phyloP scores from a whole-genome alignment of 1,140 invertebrate species.

The Drosophila aff. region DNA sequence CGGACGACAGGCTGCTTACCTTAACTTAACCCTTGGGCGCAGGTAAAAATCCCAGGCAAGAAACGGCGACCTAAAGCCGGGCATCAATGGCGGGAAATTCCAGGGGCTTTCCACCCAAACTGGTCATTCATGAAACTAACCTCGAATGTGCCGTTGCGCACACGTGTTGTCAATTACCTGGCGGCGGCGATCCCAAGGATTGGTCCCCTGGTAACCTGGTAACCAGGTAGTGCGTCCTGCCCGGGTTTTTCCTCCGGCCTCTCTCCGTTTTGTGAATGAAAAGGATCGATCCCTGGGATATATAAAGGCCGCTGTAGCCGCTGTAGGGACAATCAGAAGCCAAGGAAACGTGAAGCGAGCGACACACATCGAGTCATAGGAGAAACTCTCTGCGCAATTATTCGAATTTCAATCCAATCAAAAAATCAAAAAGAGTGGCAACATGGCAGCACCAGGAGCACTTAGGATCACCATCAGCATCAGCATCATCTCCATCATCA shows the following conservation, averaged over 20 bases:
- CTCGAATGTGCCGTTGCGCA: conserved; percentile 23
- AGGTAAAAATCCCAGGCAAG: conserved; percentile 11
- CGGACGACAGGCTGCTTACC: not conserved
- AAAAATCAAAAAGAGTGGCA: not conserved
- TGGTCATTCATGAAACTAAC: conserved; percentile 62
- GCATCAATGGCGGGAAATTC: conserved; percentile 65
- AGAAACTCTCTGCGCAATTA: not conserved
- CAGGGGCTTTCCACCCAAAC: conserved; percentile 63
- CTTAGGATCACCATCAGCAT: not conserved
- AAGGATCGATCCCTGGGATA: not conserved
- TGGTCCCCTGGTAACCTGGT: too few relatives aligned
- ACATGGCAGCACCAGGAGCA: not conserved
- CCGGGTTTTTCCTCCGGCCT: conserved; percentile 32
- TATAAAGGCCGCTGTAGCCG: conserved; percentile 39
- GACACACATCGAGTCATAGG: conserved; percentile 15
- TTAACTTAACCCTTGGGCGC: not conserved
- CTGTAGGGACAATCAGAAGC: conserved; percentile 48
- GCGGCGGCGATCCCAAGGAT: not conserved
- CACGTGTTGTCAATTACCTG: conserved; percentile 74
- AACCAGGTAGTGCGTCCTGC: conserved; percentile 25
- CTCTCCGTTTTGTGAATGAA: conserved; percentile 52
- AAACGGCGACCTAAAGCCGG: conserved; percentile 4
- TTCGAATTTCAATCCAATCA: not conserved
- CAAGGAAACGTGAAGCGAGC: conserved; percentile 27
- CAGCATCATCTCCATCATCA: not conserved